Conservation (phyloP, 2,113 vertebrate species). For the Theristicus caerulescens region DNA sequence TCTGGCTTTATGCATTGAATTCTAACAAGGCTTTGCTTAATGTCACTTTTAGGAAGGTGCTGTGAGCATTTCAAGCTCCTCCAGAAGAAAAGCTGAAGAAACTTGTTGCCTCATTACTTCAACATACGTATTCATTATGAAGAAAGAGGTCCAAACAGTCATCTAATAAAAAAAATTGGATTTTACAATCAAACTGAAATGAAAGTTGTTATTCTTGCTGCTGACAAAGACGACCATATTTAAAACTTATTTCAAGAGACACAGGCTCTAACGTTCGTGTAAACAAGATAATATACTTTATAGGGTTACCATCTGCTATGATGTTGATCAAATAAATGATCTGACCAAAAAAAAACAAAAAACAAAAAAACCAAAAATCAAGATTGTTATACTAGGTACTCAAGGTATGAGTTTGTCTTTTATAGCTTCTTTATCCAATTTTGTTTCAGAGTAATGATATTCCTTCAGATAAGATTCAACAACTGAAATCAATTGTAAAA, state of each 20-base stretch:
- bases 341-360: slow-evolving; percentile 64
- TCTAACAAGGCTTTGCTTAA: not conserved
- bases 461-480: slow-evolving; percentile 70
- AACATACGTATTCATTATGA: not conserved
- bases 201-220: slow-evolving; percentile 24
- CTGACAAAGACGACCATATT: not conserved
- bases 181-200: slow-evolving; percentile 33
- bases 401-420: slow-evolving; percentile 77
- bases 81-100: not conserved
- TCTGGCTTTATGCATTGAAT: not conserved
- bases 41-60: not conserved
- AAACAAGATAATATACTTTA: slow-evolving; percentile 67
- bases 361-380: slow-evolving; percentile 56
- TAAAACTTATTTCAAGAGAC: slow-evolving; percentile 60
- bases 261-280: slow-evolving; percentile 1
- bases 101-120: not conserved
- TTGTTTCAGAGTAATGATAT: slow-evolving; percentile 78
- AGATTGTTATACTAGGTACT: slow-evolving; percentile 69
- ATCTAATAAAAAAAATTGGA: slow-evolving; percentile 11
- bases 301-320: slow-evolving; percentile 83
- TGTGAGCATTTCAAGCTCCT: not conserved
- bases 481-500: slow-evolving; percentile 70
- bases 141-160: not conserved
- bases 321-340: slow-evolving; percentile 82
- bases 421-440: slow-evolving; percentile 80